These are phyloP conservation scores for Liparis tanakae DNA, from an alignment of 2,797 vertebrate species.

Conservation along the genomic window DNA sequence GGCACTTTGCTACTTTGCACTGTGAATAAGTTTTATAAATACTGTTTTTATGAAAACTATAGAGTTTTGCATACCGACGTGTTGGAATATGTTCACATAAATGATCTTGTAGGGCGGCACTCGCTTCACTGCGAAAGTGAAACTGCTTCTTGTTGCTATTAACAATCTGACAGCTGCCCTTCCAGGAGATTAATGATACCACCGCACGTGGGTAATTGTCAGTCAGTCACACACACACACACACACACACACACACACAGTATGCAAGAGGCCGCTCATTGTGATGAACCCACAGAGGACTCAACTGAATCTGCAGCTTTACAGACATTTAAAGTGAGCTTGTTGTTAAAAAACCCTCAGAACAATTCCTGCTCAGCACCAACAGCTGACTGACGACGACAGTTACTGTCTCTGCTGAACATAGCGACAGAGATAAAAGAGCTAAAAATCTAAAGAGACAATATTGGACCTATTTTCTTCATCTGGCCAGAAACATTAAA, in stretches of 20 bases:
- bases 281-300: too few relatives aligned
- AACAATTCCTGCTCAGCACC: background rate
- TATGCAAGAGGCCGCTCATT: background rate
- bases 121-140: conserved; percentile 48
- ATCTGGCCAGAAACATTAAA: too few relatives aligned
- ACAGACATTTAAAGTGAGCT: background rate
- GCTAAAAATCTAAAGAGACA: background rate
- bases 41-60: background rate
- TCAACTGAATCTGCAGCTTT: background rate
- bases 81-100: background rate
- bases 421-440: too few relatives aligned
- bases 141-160: conserved; percentile 2
- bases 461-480: background rate
- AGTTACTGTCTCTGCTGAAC: background rate
- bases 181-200: background rate
- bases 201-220: conserved; percentile 1
- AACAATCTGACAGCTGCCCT: background rate
- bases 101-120: background rate
- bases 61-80: background rate
- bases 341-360: background rate
- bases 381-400: too few relatives aligned
- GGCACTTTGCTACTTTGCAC: background rate
- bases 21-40: background rate
- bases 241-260: background rate
- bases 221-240: background rate